Evolutionary conservation across 2,888 invertebrate genomes (phyloP), one percentile per base, ranked within the genome.

Genomic region (Drosophila austrosaltans): DNA sequence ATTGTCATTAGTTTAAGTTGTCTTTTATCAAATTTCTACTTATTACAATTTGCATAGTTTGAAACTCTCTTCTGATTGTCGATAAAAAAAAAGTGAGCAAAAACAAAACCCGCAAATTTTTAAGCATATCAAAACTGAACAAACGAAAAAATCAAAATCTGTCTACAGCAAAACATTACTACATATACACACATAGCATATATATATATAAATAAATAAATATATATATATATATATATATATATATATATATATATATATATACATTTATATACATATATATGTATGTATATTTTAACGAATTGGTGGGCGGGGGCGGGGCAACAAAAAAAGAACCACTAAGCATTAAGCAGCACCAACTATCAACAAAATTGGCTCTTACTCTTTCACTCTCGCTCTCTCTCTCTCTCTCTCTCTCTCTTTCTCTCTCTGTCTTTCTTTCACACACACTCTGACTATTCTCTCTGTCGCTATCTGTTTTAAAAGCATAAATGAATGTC

Each of bases 11-110:
- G 67, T 72, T 75, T 72, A 76, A 76, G 66, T 73, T 78, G 76
- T 81, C 72, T 75, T 77, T 59, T 40, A 72, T 74, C 66, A 78
- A 78, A 75, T 75, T 84, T 84, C 75, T 82, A 89, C 81, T 89
- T 89, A 89, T 90, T 89, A 89, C 89, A 89, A 89, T 89, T 89
- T 89, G 89, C 89, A 89, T 90, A 89, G 89, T 90, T 89, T 71
- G 74, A 68, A 74, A 73, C 69, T 57, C 39, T 57, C 57, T 77
- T 87, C 88, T 85, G 80, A 87, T 78, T 89, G 88, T 87, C 69
- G 61, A 81, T 72, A 60, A 66, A 83, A 66, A 68, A 78, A 72
- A 53, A 63, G 72, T 68, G 64, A 69, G 30, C 20, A 25, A 63
- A 67, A 67, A 10, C 36, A 62, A 62, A 65, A 12, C 16, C 48